Percentiles rank a stretch among this genome's conserved stretches.
Evolutionary conservation across 2,113 vertebrate species (phyloP).

Genomic region (Pteruthius melanotis): DNA sequence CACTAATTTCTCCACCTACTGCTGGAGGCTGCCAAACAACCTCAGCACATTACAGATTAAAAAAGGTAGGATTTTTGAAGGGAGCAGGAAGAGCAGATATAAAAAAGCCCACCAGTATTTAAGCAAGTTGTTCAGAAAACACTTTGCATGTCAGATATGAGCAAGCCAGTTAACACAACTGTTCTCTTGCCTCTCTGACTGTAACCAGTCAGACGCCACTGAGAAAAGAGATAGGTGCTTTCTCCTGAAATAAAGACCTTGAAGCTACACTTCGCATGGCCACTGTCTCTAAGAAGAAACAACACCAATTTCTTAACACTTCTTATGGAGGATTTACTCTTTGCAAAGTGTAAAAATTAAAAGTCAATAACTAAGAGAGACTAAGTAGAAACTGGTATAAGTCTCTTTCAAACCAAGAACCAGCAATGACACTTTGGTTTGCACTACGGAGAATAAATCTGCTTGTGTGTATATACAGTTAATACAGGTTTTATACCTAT

Average conservation of each 20-base stretch:
- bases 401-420: not conserved
- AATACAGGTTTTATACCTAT: not conserved
- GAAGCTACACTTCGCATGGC: not conserved
- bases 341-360: not conserved
- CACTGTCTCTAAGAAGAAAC: not conserved
- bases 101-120: not conserved
- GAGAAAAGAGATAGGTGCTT: not conserved
- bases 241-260: not conserved
- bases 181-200: not conserved
- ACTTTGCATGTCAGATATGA: not conserved
- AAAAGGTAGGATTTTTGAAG: not conserved
- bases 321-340: not conserved
- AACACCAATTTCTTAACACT: not conserved
- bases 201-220: not conserved
- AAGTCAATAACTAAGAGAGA: not conserved
- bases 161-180: not conserved
- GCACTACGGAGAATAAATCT: not conserved
- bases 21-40: not conserved
- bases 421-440: not conserved
- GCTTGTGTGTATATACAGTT: not conserved
- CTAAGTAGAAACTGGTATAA: not conserved
- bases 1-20: not conserved
- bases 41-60: not conserved
- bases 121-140: not conserved
- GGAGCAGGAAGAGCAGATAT: not conserved